A percentile compares a stretch with the other conserved stretches of the same genome.
phyloP scores from a whole-genome alignment of 2,113 vertebrate genomes.

The Heloderma charlesbogerti region DNA sequence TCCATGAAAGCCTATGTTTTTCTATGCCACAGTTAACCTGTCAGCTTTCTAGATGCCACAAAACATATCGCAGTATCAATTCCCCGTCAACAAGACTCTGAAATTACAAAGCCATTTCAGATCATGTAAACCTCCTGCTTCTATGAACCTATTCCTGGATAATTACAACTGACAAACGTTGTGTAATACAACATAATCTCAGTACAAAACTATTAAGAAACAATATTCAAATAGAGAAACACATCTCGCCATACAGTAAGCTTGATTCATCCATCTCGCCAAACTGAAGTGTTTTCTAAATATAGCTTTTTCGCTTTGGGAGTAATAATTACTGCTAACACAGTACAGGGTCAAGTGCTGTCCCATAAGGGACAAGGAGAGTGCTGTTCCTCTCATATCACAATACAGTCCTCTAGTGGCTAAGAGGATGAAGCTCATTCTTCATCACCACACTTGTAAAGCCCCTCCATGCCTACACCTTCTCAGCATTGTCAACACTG shows the following conservation, averaged over 20 bases:
- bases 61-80: too few species aligned
- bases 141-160: neutral
- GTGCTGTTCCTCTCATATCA: neutral
- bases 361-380: neutral
- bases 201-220: neutral
- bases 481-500: neutral
- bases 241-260: neutral
- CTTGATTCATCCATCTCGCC: neutral
- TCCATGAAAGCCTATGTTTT: too few species aligned
- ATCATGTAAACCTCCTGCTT: neutral
- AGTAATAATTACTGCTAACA: too few species aligned
- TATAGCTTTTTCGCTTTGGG: neutral
- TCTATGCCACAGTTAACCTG: too few species aligned
- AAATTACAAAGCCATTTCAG: too few species aligned
- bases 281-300: neutral
- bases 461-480: neutral
- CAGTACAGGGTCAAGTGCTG: neutral
- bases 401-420: slow-evolving; percentile 56
- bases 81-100: too few species aligned
- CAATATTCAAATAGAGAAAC: neutral
- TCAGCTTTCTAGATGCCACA: too few species aligned
- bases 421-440: neutral
- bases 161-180: too few species aligned
- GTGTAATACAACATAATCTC: too few species aligned
- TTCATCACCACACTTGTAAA: neutral